A percentile compares a stretch with the other conserved stretches of the same genome.
Evolutionary conservation across 1,140 invertebrate species (phyloP).

Genomic region (Tetragonula clypearis): DNA sequence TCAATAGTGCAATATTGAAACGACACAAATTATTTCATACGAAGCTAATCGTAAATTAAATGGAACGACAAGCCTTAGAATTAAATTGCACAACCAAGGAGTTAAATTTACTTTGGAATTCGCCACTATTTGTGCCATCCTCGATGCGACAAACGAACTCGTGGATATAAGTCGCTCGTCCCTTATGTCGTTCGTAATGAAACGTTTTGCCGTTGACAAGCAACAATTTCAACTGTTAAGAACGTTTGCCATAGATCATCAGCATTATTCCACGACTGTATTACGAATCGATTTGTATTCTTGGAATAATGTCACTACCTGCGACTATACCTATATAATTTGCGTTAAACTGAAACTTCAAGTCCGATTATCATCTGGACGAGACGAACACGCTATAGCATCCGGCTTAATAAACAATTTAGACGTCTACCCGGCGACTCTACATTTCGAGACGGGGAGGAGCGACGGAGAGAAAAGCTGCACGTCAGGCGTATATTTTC

Average conservation of each 20-base stretch:
- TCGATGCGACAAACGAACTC: background rate
- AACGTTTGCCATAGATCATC: background rate
- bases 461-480: background rate
- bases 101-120: background rate
- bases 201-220: too few species aligned
- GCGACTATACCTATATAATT: too few species aligned
- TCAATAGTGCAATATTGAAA: too few species aligned
- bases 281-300: background rate
- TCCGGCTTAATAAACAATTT: background rate
- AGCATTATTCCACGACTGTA: background rate
- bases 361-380: background rate
- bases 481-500: constrained; percentile 7
- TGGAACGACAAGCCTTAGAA: too few species aligned
- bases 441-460: background rate
- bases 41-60: too few species aligned
- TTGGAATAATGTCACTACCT: background rate
- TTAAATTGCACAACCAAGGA: too few species aligned
- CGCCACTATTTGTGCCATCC: background rate
- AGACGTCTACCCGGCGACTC: background rate
- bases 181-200: background rate
- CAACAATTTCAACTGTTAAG: too few species aligned
- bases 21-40: too few species aligned
- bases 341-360: background rate
- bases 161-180: background rate
- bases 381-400: background rate